Conservation (phyloP, 2,888 invertebrate genomes). For the Drosophila quinaria region DNA sequence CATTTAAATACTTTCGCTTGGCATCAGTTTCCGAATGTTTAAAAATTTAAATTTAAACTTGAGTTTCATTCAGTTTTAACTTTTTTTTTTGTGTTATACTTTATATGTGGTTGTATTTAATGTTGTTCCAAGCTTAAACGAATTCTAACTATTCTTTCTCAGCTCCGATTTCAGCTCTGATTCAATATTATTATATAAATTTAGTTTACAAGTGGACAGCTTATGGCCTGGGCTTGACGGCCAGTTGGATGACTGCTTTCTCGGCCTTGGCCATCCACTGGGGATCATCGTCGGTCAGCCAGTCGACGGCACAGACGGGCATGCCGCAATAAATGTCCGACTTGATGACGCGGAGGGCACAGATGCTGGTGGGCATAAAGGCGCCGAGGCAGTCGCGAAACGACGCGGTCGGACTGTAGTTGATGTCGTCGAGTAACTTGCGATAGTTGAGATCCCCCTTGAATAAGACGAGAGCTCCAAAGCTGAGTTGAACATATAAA, state of each 20-base stretch:
- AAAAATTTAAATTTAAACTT: too few relatives aligned
- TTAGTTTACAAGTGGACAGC: background rate
- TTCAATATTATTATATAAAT: too few relatives aligned
- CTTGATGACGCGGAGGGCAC: constrained; percentile 94
- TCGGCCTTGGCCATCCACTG: constrained; percentile 94
- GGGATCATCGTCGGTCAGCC: constrained; percentile 86
- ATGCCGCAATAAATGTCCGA: constrained; percentile 94
- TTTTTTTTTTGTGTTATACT: too few relatives aligned
- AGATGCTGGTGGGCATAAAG: constrained; percentile 93
- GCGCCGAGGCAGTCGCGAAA: constrained; percentile 86
- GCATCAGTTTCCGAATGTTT: background rate
- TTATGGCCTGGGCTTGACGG: constrained; percentile 54
- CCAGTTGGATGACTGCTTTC: constrained; percentile 91
- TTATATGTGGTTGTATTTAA: too few relatives aligned
- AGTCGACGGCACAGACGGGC: constrained; percentile 88
- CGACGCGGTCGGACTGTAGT: constrained; percentile 90
- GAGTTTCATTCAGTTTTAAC: too few relatives aligned
- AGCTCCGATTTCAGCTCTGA: background rate
- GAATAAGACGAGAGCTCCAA: constrained; percentile 91
- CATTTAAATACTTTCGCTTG: too few relatives aligned
- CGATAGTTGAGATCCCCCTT: constrained; percentile 98
- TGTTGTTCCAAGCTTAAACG: too few relatives aligned
- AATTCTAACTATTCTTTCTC: too few relatives aligned
- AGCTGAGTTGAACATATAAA: constrained; percentile 90
- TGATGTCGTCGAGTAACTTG: constrained; percentile 94